Evolutionary conservation across 2,113 vertebrate species (phyloP).

Genomic region (Corythoichthys intestinalis): DNA sequence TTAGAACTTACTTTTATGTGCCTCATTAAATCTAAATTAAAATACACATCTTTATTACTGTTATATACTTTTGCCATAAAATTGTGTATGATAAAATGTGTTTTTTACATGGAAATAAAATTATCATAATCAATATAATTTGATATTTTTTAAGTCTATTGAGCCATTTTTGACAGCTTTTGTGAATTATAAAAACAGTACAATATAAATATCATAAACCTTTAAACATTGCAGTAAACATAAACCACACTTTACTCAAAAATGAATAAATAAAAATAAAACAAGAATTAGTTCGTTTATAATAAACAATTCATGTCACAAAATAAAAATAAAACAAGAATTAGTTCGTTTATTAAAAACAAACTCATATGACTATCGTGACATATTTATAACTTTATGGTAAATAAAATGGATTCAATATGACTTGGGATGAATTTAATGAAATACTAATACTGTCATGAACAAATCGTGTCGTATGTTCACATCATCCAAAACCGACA

Average conservation of each 20-base stretch:
- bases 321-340: background rate
- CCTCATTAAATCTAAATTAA: slow-evolving; percentile 8
- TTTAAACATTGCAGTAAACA: background rate
- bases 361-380: background rate
- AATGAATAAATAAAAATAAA: background rate
- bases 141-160: background rate
- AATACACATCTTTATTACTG: background rate
- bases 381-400: background rate
- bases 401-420: background rate
- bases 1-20: background rate
- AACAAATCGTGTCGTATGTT: too few relatives aligned
- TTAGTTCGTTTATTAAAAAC: background rate
- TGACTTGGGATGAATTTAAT: too few relatives aligned
- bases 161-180: background rate
- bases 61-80: background rate
- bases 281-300: background rate
- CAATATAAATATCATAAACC: background rate
- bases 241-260: background rate
- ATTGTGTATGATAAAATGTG: background rate
- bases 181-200: background rate
- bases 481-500: too few relatives aligned
- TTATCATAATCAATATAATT: background rate
- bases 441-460: too few relatives aligned
- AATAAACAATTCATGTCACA: too few relatives aligned
- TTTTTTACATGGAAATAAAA: background rate